Conservation (phyloP, 2,113 vertebrate species). For the Helogale parvula region DNA sequence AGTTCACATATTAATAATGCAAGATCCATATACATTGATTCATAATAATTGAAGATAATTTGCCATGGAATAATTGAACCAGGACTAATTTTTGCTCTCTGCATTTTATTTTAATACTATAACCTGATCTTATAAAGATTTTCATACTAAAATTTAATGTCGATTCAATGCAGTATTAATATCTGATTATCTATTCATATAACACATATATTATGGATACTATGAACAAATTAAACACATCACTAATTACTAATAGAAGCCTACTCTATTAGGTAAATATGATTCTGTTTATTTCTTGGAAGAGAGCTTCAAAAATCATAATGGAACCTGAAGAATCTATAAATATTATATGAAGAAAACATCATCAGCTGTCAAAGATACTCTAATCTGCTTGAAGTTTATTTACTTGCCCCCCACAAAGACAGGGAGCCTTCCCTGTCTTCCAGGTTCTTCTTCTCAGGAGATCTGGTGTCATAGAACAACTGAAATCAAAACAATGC, state of each 20-base stretch:
- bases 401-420: neutral
- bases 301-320: constrained; percentile 40
- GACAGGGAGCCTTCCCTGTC: neutral
- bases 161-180: constrained; percentile 19
- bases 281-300: constrained; percentile 18
- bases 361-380: neutral
- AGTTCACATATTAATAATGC: constrained; percentile 84
- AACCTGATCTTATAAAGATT: constrained; percentile 53
- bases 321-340: neutral
- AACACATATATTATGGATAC: neutral
- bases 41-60: constrained; percentile 83
- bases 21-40: constrained; percentile 85
- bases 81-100: constrained; percentile 83
- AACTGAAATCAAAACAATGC: neutral
- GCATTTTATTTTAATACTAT: constrained; percentile 81
- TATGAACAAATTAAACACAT: constrained; percentile 10
- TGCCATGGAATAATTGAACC: constrained; percentile 81
- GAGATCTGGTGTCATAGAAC: neutral
- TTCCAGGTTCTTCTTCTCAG: neutral
- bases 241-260: neutral
- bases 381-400: neutral
- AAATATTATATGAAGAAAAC: neutral
- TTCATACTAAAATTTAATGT: constrained; percentile 43
- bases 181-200: neutral
- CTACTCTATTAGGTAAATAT: neutral